A percentile compares a stretch with the other conserved stretches of the same genome.
phyloP scores from a whole-genome alignment of 2,113 vertebrate species.

The Channa argus region DNA sequence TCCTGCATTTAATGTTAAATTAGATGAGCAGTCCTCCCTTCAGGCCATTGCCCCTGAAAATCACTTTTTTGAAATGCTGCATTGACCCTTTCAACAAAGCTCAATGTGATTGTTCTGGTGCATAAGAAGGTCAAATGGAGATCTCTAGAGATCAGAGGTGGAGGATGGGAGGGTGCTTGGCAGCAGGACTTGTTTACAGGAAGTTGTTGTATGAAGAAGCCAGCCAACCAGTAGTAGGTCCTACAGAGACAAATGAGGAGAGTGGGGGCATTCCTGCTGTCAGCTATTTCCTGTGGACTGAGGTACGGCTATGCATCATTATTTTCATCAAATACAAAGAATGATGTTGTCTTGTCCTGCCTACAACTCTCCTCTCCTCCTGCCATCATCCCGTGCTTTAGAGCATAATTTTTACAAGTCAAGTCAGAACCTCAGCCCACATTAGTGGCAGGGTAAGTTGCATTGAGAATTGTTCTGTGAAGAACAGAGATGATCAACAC shows the following conservation, averaged over 20 bases:
- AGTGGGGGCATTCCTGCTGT: constrained; percentile 83
- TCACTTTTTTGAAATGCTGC: constrained; percentile 39
- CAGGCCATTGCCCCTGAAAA: constrained; percentile 62
- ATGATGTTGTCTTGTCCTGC: constrained; percentile 36
- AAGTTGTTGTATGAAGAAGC: constrained; percentile 80
- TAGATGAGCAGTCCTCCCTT: constrained; percentile 32
- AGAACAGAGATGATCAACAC: not conserved
- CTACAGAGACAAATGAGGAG: constrained; percentile 76
- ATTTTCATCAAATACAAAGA: constrained; percentile 60
- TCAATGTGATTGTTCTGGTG: constrained; percentile 64
- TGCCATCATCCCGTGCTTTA: not conserved
- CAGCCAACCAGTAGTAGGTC: constrained; percentile 69
- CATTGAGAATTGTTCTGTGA: not conserved
- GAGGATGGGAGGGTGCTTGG: constrained; percentile 74
- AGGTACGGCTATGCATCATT: constrained; percentile 61
- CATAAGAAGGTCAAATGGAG: constrained; percentile 68
- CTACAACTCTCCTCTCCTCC: constrained; percentile 15
- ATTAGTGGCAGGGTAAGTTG: not conserved
- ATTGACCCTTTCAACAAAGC: constrained; percentile 43
- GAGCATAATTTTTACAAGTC: not conserved
- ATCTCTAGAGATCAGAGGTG: constrained; percentile 73
- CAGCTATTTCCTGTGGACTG: constrained; percentile 84
- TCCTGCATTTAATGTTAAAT: constrained; percentile 51
- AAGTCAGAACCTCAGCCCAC: not conserved
- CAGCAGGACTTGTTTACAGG: constrained; percentile 81